Base-by-base conservation (phyloP, 2,888 invertebrate species). In the Dascillus cervinus region DNA sequence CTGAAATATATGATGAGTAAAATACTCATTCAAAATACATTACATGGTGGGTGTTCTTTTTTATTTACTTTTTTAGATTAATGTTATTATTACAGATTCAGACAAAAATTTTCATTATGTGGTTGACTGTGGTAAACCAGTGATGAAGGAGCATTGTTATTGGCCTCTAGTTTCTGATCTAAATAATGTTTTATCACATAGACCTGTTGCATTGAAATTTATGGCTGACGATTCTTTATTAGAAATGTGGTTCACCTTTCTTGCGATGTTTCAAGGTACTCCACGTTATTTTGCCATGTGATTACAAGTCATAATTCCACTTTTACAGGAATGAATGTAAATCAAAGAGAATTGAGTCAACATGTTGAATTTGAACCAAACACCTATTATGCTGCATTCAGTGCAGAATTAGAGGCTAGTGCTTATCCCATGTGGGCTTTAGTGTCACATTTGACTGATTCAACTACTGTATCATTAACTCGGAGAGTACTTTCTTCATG, bases 371-470 rank as follows among this genome's bases (percentile, higher is more conserved):
- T 89, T 69, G 96, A 97, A 65, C 92, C 94, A 22, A 91, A 90
- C 45, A 90, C 92, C 9, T 97, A 96, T 69, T 96, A 95, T 69
- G 92, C 95, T 25, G 94, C 96, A 14, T 97, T 96, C 70, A 91
- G 92, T 39, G 95, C 95, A 47, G 96, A 97, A 70, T 68, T 96
- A 47, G 96, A 97, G 69, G 92, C 94, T 12, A 91, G 91, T 52
- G 91, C 95, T 8, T 91, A 94, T 67, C 94, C 95, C 2, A 92
- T 96, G 94, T 96, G 95, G 95, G 90, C 92, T 8, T 76, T 96
- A 34, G 83, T 94, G 31, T 82, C 85, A 23, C 95, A 96, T 69
- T 71, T 92, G 17, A 76, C 79, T 38, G 83, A 82, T 55, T 71
- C 75, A 4, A 72, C 73, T 43, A 83, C 83, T 52, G 82, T 82